Conservation (phyloP, 2,888 invertebrate species). For the Hofmannophila pseudospretella region DNA sequence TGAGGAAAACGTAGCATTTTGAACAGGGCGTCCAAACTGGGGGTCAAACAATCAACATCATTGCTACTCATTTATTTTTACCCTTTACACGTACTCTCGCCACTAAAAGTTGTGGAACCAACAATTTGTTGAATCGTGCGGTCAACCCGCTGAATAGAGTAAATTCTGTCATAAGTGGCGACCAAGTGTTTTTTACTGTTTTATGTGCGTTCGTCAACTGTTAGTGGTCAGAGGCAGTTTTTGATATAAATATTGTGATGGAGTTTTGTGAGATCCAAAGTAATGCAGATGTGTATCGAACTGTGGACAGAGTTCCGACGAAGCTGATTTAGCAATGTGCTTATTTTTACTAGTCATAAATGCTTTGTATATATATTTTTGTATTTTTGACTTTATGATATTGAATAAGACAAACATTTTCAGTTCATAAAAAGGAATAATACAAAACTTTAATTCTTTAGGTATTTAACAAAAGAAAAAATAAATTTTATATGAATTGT, state of each 20-base stretch:
- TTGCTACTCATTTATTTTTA: slow-evolving; percentile 32
- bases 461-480: slow-evolving; percentile 41
- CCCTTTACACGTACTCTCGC: slow-evolving; percentile 33
- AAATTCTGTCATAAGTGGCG: too few relatives aligned
- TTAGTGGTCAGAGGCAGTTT: slow-evolving; percentile 43
- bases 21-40: background rate
- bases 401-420: slow-evolving; percentile 50
- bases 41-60: slow-evolving; percentile 14
- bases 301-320: slow-evolving; percentile 34
- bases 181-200: too few relatives aligned
- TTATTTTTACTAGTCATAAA: slow-evolving; percentile 73
- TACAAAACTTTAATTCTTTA: slow-evolving; percentile 42
- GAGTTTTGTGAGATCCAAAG: slow-evolving; percentile 49
- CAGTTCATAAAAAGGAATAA: slow-evolving; percentile 41
- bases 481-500: slow-evolving; percentile 52
- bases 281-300: slow-evolving; percentile 46
- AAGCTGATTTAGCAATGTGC: slow-evolving; percentile 54
- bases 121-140: slow-evolving; percentile 20
- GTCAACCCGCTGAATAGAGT: too few relatives aligned
- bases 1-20: slow-evolving; percentile 53
- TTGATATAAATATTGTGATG: slow-evolving; percentile 50
- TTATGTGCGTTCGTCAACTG: slow-evolving; percentile 29
- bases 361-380: slow-evolving; percentile 66
- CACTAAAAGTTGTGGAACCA: slow-evolving; percentile 30
- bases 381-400: slow-evolving; percentile 57